Conservation (phyloP, 1,140 invertebrate species). For the Drosophila ogumai region DNA sequence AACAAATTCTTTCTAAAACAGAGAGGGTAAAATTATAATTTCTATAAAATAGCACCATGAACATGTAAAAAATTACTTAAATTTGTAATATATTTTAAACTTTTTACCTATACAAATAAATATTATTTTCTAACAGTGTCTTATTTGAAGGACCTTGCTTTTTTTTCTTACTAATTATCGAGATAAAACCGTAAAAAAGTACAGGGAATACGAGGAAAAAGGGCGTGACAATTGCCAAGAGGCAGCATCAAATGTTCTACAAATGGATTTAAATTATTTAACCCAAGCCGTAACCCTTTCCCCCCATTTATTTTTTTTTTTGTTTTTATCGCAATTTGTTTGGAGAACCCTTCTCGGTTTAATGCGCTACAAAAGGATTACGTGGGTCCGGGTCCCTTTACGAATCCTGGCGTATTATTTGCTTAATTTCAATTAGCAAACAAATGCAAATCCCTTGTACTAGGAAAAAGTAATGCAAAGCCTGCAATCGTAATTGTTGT, state of each 20-base stretch:
- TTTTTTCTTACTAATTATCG: constrained; percentile 76
- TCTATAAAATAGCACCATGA: too few relatives aligned
- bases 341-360: constrained; percentile 48
- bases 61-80: too few relatives aligned
- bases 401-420: constrained; percentile 54
- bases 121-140: background rate
- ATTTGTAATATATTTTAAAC: too few relatives aligned
- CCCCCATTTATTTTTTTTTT: constrained; percentile 19
- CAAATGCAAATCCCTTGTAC: constrained; percentile 81
- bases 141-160: constrained; percentile 2
- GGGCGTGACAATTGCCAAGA: constrained; percentile 64
- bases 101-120: too few relatives aligned
- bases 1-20: too few relatives aligned
- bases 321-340: constrained; percentile 18
- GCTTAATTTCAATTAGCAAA: constrained; percentile 84
- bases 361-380: constrained; percentile 84
- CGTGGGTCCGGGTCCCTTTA: constrained; percentile 66
- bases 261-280: constrained; percentile 84
- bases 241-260: constrained; percentile 70
- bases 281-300: constrained; percentile 28
- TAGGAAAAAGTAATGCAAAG: constrained; percentile 63
- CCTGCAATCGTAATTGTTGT: constrained; percentile 51
- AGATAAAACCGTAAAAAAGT: constrained; percentile 2
- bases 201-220: background rate
- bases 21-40: too few relatives aligned